Percentiles rank a stretch among this genome's conserved stretches.
These are phyloP conservation scores for Spodoptera picta DNA, from an alignment of 2,888 invertebrate species.

Conservation along the genomic window DNA sequence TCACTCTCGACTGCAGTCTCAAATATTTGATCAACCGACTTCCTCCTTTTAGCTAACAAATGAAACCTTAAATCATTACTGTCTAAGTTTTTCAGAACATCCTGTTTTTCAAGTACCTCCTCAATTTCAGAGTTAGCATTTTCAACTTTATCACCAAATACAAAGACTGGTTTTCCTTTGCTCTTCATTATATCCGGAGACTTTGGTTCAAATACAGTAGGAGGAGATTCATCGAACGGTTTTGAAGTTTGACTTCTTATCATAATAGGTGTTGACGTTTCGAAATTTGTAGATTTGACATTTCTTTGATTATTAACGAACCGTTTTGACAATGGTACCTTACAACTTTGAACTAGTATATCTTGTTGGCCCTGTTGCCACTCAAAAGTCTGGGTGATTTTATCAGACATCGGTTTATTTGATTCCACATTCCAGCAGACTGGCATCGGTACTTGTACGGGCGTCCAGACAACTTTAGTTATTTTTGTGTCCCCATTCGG, in stretches of 20 bases:
- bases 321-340: conserved; percentile 50
- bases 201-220: neutral
- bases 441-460: conserved; percentile 53
- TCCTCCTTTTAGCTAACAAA: conserved; percentile 63
- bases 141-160: conserved; percentile 21
- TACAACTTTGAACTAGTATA: conserved; percentile 41
- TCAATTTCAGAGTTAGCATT: conserved; percentile 8
- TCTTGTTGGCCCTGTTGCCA: conserved; percentile 14
- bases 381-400: conserved; percentile 31
- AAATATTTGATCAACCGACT: conserved; percentile 21
- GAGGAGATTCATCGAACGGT: neutral
- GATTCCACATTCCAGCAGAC: conserved; percentile 1
- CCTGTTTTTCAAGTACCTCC: neutral
- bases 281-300: conserved; percentile 8
- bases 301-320: conserved; percentile 47
- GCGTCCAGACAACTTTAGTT: conserved; percentile 58
- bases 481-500: conserved; percentile 32
- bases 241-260: too few species aligned
- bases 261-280: conserved; percentile 20
- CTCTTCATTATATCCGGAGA: neutral
- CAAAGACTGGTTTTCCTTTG: conserved; percentile 10
- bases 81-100: conserved; percentile 35
- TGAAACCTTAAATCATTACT: conserved; percentile 65
- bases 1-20: conserved; percentile 37
- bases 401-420: conserved; percentile 26